A percentile compares a stretch with the other conserved stretches of the same genome.
Conservation (phyloP, 2,888 invertebrate species). For the Acleris sparsana region DNA sequence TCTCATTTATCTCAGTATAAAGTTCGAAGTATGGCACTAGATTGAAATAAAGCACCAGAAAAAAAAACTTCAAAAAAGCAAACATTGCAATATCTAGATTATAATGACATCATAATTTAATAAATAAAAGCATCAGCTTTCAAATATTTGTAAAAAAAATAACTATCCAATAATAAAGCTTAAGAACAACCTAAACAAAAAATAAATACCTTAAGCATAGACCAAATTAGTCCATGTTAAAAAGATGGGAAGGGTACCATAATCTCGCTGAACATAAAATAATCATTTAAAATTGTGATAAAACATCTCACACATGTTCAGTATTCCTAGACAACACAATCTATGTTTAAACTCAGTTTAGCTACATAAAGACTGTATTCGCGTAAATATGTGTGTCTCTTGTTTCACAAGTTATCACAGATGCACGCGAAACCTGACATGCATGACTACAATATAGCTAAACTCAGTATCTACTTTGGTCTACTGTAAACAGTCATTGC, state of each 20-base stretch:
- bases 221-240: constrained; percentile 30
- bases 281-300: constrained; percentile 39
- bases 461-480: not conserved
- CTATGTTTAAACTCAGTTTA: constrained; percentile 30
- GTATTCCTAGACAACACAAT: constrained; percentile 6
- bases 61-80: constrained; percentile 17
- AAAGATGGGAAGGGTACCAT: constrained; percentile 37
- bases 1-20: constrained; percentile 20
- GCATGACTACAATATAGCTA: constrained; percentile 1
- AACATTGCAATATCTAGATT: not conserved
- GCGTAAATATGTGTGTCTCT: not conserved
- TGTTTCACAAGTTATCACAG: not conserved
- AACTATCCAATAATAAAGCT: constrained; percentile 33
- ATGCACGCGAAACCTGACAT: not conserved
- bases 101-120: too few relatives aligned
- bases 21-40: constrained; percentile 36
- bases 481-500: constrained; percentile 2
- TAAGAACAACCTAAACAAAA: constrained; percentile 37
- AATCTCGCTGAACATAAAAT: constrained; percentile 38
- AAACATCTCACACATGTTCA: constrained; percentile 23
- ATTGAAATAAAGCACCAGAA: constrained; percentile 22
- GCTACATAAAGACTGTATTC: not conserved
- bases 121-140: not conserved
- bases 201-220: constrained; percentile 41
- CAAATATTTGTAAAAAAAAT: constrained; percentile 15